These are phyloP conservation scores for Porites evermanni DNA, from an alignment of 92 coral and sea anemone species.

Conservation along the genomic window DNA sequence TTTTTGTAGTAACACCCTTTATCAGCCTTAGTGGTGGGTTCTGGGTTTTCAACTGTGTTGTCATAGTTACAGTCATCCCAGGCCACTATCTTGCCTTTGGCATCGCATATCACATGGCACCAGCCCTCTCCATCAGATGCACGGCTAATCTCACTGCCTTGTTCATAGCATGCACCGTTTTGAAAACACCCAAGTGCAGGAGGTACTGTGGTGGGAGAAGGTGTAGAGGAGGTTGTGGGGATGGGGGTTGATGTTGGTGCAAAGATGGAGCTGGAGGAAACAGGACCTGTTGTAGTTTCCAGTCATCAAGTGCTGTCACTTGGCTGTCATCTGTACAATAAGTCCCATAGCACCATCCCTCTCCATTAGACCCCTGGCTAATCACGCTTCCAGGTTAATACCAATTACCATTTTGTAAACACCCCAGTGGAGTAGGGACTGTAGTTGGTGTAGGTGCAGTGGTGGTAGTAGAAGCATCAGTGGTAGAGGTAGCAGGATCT, in stretches of 20 bases:
- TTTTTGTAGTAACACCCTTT: slow-evolving; percentile 57
- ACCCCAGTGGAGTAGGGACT: slow-evolving; percentile 38
- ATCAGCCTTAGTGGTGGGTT: not conserved
- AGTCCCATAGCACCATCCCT: slow-evolving; percentile 62
- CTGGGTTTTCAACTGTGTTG: not conserved
- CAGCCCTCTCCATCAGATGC: slow-evolving; percentile 55
- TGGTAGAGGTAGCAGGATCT: not conserved
- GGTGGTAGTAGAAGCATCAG: slow-evolving; percentile 1
- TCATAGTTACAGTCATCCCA: slow-evolving; percentile 66
- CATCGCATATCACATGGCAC: slow-evolving; percentile 68
- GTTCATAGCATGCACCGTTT: slow-evolving; percentile 55
- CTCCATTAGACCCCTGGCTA: slow-evolving; percentile 51
- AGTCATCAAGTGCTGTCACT: slow-evolving; percentile 53
- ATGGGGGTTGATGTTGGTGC: not conserved
- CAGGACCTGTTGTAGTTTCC: not conserved
- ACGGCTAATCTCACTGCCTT: slow-evolving; percentile 55
- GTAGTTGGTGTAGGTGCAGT: not conserved
- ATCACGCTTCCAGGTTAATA: slow-evolving; percentile 55
- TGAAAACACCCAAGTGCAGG: slow-evolving; percentile 46
- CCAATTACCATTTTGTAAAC: slow-evolving; percentile 58
- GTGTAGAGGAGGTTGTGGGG: not conserved
- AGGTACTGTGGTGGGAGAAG: not conserved
- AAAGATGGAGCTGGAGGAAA: no score
- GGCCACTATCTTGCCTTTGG: slow-evolving; percentile 41
- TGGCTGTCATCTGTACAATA: slow-evolving; percentile 29